Conservation (phyloP, 1,140 invertebrate genomes). For the Diorhabda sublineata region DNA sequence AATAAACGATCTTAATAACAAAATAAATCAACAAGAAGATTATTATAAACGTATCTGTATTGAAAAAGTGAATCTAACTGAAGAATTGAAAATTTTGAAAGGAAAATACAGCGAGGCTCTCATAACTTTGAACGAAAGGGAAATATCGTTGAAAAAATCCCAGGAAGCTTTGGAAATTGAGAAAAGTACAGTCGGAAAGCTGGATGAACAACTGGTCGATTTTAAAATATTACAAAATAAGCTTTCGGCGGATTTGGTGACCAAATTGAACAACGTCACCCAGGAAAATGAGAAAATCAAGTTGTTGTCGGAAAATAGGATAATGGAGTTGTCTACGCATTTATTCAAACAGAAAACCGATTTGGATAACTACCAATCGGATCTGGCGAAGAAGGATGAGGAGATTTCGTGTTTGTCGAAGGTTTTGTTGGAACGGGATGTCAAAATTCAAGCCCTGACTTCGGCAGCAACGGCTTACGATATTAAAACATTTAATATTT, state of each 20-base stretch:
- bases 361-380: background rate
- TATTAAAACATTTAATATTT: conserved; percentile 8
- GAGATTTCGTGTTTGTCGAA: background rate
- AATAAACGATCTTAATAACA: background rate
- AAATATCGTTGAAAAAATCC: conserved; percentile 4
- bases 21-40: background rate
- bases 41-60: background rate
- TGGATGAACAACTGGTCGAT: conserved; percentile 3
- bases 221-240: background rate
- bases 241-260: background rate
- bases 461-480: background rate
- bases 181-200: background rate
- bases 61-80: background rate
- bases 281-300: background rate
- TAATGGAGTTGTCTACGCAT: no score
- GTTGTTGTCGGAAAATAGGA: background rate
- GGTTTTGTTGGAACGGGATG: conserved; percentile 1
- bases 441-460: background rate
- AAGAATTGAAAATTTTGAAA: background rate
- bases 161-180: background rate
- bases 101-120: no score
- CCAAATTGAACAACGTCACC: background rate
- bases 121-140: background rate
- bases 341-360: background rate
- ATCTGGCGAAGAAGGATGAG: background rate